A percentile compares a stretch with the other conserved stretches of the same genome.
Evolutionary conservation across 1,140 invertebrate genomes (phyloP).

Genomic region (Drosophila ogumai): DNA sequence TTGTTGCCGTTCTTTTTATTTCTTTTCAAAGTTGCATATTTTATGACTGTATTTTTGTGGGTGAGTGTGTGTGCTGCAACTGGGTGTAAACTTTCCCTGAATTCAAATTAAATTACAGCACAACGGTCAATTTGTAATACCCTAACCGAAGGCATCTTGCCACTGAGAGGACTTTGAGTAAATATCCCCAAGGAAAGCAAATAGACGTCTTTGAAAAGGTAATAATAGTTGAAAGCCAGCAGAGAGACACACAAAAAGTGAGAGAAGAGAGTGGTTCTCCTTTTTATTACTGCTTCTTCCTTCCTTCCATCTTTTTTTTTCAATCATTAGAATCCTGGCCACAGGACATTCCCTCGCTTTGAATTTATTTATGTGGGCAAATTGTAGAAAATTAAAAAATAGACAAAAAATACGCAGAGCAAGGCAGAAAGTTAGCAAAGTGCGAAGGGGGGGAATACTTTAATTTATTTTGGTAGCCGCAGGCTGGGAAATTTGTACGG

Average conservation of each 20-base stretch:
- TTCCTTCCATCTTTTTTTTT: constrained; percentile 18
- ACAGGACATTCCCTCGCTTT: constrained; percentile 33
- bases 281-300: constrained; percentile 30
- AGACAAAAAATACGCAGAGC: constrained; percentile 17
- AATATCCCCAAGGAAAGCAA: constrained; percentile 28
- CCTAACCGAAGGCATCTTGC: constrained; percentile 16
- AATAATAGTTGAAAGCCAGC: constrained; percentile 26
- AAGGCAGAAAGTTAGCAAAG: constrained; percentile 44
- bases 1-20: constrained; percentile 40
- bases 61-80: constrained; percentile 22
- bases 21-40: constrained; percentile 52
- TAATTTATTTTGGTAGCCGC: constrained; percentile 71
- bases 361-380: constrained; percentile 53
- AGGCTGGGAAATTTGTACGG: constrained; percentile 34
- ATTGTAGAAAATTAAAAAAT: constrained; percentile 65
- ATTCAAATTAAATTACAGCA: constrained; percentile 52
- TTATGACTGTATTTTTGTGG: constrained; percentile 45
- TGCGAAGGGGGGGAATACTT: constrained; percentile 56
- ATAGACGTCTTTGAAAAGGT: constrained; percentile 24
- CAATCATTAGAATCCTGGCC: constrained; percentile 40
- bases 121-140: constrained; percentile 39
- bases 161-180: constrained; percentile 16
- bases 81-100: constrained; percentile 38
- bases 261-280: constrained; percentile 3
- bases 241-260: background rate